Evolutionary conservation across 92 coral and sea anemone species (phyloP).

Genomic region (Epizoanthus fatuus): DNA sequence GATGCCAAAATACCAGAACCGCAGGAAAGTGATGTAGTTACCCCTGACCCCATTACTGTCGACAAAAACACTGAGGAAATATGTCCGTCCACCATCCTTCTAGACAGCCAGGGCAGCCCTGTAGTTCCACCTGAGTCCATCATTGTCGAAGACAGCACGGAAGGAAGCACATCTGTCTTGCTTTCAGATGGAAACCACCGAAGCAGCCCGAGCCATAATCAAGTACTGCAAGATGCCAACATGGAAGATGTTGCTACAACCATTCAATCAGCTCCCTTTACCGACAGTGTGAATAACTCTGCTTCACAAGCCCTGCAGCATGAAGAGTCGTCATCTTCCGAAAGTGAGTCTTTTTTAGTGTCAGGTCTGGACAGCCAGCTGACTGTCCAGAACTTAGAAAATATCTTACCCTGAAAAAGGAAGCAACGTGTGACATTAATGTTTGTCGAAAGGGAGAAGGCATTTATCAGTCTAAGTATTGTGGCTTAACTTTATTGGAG

Average conservation of each 20-base stretch:
- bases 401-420: slow-evolving; percentile 25
- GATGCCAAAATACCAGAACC: neutral
- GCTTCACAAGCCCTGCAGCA: neutral
- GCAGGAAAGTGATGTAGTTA: neutral
- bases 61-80: neutral
- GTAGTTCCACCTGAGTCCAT: too few relatives aligned
- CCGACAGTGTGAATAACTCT: neutral
- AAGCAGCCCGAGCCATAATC: neutral
- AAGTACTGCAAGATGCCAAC: neutral
- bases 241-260: neutral
- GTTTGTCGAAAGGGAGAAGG: slow-evolving; percentile 42
- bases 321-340: neutral
- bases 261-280: neutral
- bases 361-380: slow-evolving; percentile 43
- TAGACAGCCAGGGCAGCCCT: too few relatives aligned
- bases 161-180: too few relatives aligned
- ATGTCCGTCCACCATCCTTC: too few relatives aligned
- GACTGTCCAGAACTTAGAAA: slow-evolving; percentile 48
- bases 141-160: too few relatives aligned
- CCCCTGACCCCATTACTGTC: neutral
- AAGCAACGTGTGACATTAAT: neutral
- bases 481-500: slow-evolving; percentile 22
- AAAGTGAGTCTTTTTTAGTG: slow-evolving; percentile 20
- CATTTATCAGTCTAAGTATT: slow-evolving; percentile 26
- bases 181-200: too few relatives aligned